These are phyloP conservation scores for Polyergus mexicanus DNA, from an alignment of 1,140 invertebrate species.

Conservation along the genomic window DNA sequence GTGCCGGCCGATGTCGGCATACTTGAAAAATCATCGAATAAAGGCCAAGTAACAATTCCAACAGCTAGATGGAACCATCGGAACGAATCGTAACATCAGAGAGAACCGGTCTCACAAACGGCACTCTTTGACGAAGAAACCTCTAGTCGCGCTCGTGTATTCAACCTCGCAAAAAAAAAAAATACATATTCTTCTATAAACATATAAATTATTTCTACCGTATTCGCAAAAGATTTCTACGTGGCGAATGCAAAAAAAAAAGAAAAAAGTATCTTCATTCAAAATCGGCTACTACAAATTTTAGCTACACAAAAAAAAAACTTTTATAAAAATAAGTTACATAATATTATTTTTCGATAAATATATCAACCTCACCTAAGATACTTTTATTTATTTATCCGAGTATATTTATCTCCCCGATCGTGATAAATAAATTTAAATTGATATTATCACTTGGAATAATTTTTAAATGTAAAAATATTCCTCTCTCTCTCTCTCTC, in stretches of 20 bases:
- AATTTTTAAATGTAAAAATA: not conserved
- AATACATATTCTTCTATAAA: not conserved
- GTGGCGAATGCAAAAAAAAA: too few relatives aligned
- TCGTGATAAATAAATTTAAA: too few relatives aligned
- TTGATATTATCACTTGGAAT: too few relatives aligned
- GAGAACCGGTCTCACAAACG: not conserved
- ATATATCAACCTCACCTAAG: not conserved
- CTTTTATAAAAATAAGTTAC: not conserved
- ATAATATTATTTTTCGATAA: not conserved
- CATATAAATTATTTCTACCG: not conserved
- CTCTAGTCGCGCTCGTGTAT: not conserved
- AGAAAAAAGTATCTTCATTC: not conserved
- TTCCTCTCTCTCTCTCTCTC: too few relatives aligned
- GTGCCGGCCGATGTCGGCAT: not conserved
- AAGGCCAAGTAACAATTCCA: constrained; percentile 1
- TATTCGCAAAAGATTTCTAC: not conserved
- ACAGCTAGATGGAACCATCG: constrained; percentile 19
- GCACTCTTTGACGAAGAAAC: constrained; percentile 3
- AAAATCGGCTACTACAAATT: not conserved
- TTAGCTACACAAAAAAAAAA: not conserved
- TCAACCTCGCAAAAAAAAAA: not conserved
- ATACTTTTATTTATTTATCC: not conserved
- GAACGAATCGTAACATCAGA: constrained; percentile 17
- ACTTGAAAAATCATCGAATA: not conserved
- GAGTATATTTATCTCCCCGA: too few relatives aligned